Percentiles rank a stretch among this genome's conserved stretches.
Conservation (phyloP, 2,113 vertebrate species). For the Furnarius figulus region DNA sequence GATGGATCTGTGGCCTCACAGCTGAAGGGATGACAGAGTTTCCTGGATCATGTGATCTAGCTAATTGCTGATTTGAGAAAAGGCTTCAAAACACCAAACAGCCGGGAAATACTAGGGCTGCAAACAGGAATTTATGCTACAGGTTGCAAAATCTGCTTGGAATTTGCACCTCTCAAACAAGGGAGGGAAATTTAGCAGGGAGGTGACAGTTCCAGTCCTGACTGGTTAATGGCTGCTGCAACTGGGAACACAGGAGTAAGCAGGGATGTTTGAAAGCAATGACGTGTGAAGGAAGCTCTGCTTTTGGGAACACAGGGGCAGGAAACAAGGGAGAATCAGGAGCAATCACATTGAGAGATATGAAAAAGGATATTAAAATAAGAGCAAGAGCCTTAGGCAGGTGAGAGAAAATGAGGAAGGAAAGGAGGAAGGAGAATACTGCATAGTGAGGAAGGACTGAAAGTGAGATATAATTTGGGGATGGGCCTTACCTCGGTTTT, state of each 20-base stretch:
- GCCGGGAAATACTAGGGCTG: not conserved
- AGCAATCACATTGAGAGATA: not conserved
- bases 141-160: not conserved
- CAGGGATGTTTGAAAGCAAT: not conserved
- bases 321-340: not conserved
- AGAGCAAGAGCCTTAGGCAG: not conserved
- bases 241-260: not conserved
- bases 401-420: not conserved
- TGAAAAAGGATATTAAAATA: not conserved
- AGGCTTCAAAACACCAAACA: not conserved
- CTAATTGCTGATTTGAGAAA: not conserved
- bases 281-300: not conserved
- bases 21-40: not conserved
- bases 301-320: not conserved
- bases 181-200: not conserved
- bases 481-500: not conserved
- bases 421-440: not conserved
- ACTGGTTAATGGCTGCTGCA: not conserved
- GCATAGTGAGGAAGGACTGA: not conserved
- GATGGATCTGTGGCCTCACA: not conserved
- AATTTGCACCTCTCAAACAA: not conserved
- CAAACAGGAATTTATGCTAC: not conserved
- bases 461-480: not conserved
- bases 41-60: not conserved
- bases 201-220: not conserved